phyloP scores from a whole-genome alignment of 2,888 invertebrate species.

The Shargacucullia verbasci region DNA sequence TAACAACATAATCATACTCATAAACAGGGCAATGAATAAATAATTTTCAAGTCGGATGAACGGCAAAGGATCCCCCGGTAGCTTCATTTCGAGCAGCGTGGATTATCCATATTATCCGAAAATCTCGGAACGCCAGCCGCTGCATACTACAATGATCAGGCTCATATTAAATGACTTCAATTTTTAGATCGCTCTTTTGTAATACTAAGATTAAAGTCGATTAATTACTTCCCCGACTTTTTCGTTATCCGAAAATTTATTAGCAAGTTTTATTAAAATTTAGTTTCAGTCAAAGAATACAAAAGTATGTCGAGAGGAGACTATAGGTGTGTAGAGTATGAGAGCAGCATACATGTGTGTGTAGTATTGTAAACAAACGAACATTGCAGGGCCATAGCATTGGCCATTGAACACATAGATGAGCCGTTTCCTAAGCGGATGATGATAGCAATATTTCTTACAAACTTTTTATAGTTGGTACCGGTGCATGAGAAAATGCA shows the following conservation, averaged over 20 bases:
- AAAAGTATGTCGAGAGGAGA: no score
- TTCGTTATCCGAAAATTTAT: constrained; percentile 25
- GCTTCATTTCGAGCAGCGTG: constrained; percentile 79
- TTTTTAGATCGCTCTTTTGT: constrained; percentile 76
- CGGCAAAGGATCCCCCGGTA: constrained; percentile 74
- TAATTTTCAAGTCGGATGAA: constrained; percentile 79
- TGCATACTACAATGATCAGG: constrained; percentile 74
- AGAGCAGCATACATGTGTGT: no score
- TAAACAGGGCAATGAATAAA: constrained; percentile 79
- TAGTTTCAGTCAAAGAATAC: neutral
- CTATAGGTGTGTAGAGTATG: no score
- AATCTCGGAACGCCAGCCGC: constrained; percentile 79
- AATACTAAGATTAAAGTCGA: constrained; percentile 69
- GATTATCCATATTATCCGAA: constrained; percentile 86
- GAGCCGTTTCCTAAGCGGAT: no score
- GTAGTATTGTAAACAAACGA: no score
- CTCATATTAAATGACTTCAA: constrained; percentile 79
- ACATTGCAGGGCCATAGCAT: no score
- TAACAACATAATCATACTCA: constrained; percentile 71
- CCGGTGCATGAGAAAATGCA: no score
- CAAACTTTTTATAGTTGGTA: no score
- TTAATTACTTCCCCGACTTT: constrained; percentile 68
- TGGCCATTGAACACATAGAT: no score
- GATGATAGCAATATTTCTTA: no score
- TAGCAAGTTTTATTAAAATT: constrained; percentile 25